These are phyloP conservation scores for Malurus alboscapulatus DNA, from an alignment of 2,113 vertebrate genomes.

Conservation along the genomic window DNA sequence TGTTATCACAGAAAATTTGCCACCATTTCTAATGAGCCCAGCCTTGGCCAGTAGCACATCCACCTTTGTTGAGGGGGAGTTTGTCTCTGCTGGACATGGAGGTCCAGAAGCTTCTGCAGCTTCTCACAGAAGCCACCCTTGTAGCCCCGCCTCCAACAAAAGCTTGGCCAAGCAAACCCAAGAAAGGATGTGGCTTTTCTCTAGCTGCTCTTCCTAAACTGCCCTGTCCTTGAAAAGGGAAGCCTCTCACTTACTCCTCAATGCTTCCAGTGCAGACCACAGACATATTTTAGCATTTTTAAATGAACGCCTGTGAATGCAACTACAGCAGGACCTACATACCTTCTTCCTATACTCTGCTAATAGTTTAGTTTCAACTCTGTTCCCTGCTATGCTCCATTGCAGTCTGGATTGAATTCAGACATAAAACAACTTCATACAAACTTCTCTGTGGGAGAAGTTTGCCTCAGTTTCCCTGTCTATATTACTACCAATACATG, in stretches of 20 bases:
- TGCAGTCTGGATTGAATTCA: neutral
- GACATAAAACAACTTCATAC: neutral
- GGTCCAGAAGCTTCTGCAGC: neutral
- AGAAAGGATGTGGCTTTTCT: neutral
- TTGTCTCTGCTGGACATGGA: neutral
- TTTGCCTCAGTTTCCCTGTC: neutral
- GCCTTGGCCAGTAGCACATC: neutral
- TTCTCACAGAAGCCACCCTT: neutral
- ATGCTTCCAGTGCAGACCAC: neutral
- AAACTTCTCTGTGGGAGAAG: neutral
- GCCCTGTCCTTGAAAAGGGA: neutral
- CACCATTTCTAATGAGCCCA: neutral
- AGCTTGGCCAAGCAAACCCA: neutral
- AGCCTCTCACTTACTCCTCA: accelerated
- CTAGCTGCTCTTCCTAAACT: neutral
- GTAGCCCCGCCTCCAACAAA: accelerated
- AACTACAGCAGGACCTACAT: accelerated
- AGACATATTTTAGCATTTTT: neutral
- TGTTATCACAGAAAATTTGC: neutral
- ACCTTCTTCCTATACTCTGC: neutral
- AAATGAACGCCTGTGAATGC: neutral
- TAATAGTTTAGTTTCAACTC: neutral
- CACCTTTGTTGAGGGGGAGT: neutral
- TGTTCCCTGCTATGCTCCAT: neutral
- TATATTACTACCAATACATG: neutral